These are phyloP conservation scores for Nyctibius bracteatus DNA, from an alignment of 2,113 vertebrate genomes.

Conservation along the genomic window DNA sequence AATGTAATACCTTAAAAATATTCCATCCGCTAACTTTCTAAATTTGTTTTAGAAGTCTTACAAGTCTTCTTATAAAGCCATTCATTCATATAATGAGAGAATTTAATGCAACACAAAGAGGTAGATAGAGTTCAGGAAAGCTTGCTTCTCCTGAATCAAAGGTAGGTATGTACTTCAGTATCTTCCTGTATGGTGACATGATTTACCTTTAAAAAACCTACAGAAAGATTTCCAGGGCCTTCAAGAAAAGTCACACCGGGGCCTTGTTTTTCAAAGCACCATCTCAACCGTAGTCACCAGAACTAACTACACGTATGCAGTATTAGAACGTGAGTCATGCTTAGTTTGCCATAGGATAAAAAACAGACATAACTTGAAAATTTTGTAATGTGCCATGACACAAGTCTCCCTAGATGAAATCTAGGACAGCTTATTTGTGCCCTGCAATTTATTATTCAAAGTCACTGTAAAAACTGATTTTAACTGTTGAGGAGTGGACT, in stretches of 20 bases:
- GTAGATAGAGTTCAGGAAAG: neutral
- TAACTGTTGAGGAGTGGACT: neutral
- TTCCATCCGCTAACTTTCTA: neutral
- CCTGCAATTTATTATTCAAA: neutral
- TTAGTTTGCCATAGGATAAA: neutral
- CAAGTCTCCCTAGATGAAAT: neutral
- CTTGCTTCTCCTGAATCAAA: neutral
- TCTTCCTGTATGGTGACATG: neutral
- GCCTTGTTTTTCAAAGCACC: neutral
- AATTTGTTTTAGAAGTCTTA: neutral
- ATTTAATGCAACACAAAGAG: neutral
- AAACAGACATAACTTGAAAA: neutral
- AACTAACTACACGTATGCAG: neutral
- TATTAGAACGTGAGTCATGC: neutral
- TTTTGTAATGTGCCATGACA: neutral
- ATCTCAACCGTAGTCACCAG: neutral
- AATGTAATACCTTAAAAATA: neutral
- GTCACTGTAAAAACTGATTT: neutral
- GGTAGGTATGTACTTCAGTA: neutral
- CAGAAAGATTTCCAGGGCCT: neutral
- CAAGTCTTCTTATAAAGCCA: neutral
- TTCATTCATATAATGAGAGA: neutral
- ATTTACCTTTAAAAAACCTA: neutral
- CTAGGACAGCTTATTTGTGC: neutral
- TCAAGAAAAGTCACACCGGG: neutral